phyloP scores from a whole-genome alignment of 2,797 vertebrate genomes.

The Urosaurus nigricauda region DNA sequence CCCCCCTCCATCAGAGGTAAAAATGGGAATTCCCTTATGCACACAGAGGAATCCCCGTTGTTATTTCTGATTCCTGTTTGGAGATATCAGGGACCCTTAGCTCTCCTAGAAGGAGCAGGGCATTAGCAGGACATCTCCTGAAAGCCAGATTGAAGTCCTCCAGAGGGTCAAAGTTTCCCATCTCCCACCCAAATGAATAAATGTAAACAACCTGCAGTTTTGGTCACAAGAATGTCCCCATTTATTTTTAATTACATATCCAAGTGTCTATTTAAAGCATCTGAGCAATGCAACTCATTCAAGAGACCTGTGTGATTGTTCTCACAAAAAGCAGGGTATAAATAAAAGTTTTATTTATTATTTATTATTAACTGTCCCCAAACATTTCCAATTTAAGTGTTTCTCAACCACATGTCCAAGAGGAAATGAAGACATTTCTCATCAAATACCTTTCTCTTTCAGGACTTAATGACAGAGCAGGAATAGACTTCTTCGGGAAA shows the following conservation, averaged over 20 bases:
- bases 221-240: not conserved
- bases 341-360: too few species aligned
- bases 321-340: too few species aligned
- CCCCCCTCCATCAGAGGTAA: not conserved
- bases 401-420: too few species aligned
- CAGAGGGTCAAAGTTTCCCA: not conserved
- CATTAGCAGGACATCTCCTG: not conserved
- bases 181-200: not conserved
- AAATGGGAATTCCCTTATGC: not conserved
- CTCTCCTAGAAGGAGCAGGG: not conserved
- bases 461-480: conserved; percentile 65
- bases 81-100: not conserved
- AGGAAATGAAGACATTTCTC: not conserved
- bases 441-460: conserved; percentile 42
- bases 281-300: not conserved
- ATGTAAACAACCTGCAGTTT: not conserved
- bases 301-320: not conserved
- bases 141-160: not conserved
- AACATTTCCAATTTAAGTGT: not conserved
- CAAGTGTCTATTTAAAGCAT: not conserved
- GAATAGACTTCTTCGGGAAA: conserved; percentile 71
- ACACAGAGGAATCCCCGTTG: not conserved
- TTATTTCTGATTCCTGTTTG: not conserved
- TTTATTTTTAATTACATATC: not conserved
- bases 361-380: not conserved